Conservation (phyloP, 2,113 vertebrate species). For the Clarias gariepinus region DNA sequence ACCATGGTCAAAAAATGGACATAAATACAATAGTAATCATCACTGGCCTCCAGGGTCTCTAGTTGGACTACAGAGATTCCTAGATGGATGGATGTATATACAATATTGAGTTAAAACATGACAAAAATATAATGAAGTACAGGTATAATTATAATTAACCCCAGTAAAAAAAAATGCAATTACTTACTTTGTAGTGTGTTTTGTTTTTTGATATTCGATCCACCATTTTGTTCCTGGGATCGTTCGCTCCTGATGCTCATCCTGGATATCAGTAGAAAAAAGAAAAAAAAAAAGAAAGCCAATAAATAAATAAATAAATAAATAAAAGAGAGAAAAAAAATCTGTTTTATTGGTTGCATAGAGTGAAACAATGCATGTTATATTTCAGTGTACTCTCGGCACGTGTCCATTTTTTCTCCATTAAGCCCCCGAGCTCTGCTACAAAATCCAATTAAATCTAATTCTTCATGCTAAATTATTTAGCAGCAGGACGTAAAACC, state of each 20-base stretch:
- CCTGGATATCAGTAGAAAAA: neutral
- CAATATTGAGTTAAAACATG: neutral
- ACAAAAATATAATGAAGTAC: too few relatives aligned
- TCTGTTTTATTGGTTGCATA: too few relatives aligned
- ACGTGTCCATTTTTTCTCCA: neutral
- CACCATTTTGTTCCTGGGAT: neutral
- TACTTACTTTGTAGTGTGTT: too few relatives aligned
- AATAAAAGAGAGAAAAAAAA: neutral
- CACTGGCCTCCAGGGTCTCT: too few relatives aligned
- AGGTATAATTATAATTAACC: too few relatives aligned
- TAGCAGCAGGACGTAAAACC: neutral
- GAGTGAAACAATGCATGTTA: neutral
- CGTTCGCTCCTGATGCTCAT: neutral
- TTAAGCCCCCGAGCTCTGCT: neutral
- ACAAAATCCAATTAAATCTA: neutral
- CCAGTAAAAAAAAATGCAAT: too few relatives aligned
- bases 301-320: neutral
- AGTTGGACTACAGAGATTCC: too few relatives aligned
- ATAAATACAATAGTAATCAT: too few relatives aligned
- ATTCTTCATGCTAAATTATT: neutral
- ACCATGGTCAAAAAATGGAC: too few relatives aligned
- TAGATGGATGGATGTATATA: neutral
- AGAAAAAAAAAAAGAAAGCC: too few relatives aligned
- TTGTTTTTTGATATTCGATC: too few relatives aligned
- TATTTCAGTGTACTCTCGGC: neutral